Evolutionary conservation across 2,888 invertebrate species (phyloP).

Genomic region (Chymomyza caudatula): DNA sequence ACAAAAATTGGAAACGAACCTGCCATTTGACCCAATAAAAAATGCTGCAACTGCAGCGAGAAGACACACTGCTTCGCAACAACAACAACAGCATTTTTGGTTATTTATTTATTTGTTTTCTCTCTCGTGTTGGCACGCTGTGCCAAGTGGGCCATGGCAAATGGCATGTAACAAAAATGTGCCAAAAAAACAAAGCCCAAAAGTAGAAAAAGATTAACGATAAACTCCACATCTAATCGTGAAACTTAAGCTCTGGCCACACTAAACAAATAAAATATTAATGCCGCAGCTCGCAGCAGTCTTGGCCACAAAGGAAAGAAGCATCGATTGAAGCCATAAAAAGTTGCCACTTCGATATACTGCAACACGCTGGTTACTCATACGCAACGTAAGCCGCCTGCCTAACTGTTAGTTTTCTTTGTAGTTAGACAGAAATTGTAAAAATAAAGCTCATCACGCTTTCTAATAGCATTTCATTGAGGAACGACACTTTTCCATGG

Average conservation of each 20-base stretch:
- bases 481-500: slow-evolving; percentile 61
- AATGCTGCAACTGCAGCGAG: not conserved
- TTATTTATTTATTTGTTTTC: slow-evolving; percentile 18
- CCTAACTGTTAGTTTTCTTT: slow-evolving; percentile 6
- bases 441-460: slow-evolving; percentile 50
- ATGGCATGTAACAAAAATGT: not conserved
- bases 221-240: not conserved
- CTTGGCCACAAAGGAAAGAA: not conserved
- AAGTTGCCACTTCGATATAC: not conserved
- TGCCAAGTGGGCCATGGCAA: slow-evolving; percentile 2
- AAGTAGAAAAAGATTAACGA: not conserved
- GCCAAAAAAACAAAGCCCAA: not conserved
- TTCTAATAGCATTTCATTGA: slow-evolving; percentile 54
- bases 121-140: not conserved
- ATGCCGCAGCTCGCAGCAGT: too few relatives aligned
- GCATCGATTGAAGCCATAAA: not conserved
- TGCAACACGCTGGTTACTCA: not conserved
- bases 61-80: slow-evolving; percentile 28
- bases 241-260: not conserved
- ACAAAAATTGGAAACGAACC: slow-evolving; percentile 42
- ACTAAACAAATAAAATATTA: not conserved
- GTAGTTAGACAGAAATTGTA: not conserved
- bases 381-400: not conserved
- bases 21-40: slow-evolving; percentile 68
- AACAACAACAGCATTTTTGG: not conserved